These are phyloP conservation scores for Pocillopora damicornis DNA, from an alignment of 64 coral and sea anemone genomes.

Conservation along the genomic window DNA sequence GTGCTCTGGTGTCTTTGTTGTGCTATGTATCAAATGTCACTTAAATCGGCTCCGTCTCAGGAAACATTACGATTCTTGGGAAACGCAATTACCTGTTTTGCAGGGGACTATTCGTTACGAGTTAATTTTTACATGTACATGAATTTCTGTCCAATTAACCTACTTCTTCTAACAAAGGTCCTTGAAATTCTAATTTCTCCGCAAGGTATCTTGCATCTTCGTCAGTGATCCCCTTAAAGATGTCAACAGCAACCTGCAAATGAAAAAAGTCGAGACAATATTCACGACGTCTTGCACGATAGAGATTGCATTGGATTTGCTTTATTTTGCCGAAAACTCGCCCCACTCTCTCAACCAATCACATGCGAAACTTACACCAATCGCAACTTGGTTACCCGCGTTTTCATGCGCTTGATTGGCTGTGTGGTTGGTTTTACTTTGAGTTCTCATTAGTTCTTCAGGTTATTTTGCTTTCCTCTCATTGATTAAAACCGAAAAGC, in stretches of 20 bases:
- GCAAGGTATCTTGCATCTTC: slow-evolving; percentile 84
- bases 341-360: too few relatives aligned
- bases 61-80: too few relatives aligned
- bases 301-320: neutral
- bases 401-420: neutral
- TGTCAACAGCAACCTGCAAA: slow-evolving; percentile 72
- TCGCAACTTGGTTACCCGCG: neutral
- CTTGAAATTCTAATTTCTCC: slow-evolving; percentile 84
- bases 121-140: neutral
- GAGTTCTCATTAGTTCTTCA: neutral
- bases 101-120: too few relatives aligned
- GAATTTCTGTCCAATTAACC: neutral
- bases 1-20: too few relatives aligned
- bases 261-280: neutral
- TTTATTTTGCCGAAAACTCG: too few relatives aligned
- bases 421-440: neutral
- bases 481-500: too few relatives aligned
- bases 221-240: slow-evolving; percentile 66
- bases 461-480: too few relatives aligned
- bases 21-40: too few relatives aligned
- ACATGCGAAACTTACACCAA: too few relatives aligned
- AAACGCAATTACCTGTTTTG: too few relatives aligned
- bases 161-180: slow-evolving; percentile 78
- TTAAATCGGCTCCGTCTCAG: too few relatives aligned
- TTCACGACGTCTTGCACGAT: neutral